Evolutionary conservation across 2,113 vertebrate genomes (phyloP).

Genomic region (Chaenogobius annularis): DNA sequence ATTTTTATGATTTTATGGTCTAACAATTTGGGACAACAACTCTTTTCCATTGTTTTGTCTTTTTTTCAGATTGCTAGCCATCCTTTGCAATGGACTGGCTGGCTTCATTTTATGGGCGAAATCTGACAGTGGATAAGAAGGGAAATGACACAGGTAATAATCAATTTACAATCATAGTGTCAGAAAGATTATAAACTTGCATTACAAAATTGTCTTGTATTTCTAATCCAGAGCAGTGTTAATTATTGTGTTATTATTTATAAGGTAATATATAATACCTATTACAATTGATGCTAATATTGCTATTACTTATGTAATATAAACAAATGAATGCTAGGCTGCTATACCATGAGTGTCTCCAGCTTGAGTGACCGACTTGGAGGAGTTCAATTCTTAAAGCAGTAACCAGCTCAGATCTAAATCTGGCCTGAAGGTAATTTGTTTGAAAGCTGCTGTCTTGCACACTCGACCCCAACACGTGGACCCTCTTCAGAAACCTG

Average conservation of each 20-base stretch:
- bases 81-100: constrained; percentile 12
- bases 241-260: background rate
- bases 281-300: background rate
- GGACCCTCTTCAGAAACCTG: constrained; percentile 10
- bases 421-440: constrained; percentile 61
- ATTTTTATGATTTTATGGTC: background rate
- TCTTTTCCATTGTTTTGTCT: constrained; percentile 15
- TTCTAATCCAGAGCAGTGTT: background rate
- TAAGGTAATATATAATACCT: background rate
- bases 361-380: constrained; percentile 46
- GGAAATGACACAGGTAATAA: constrained; percentile 39
- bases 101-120: constrained; percentile 11
- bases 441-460: constrained; percentile 53
- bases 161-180: background rate
- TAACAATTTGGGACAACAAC: background rate
- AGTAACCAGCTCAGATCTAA: constrained; percentile 74
- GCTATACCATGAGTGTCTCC: constrained; percentile 1
- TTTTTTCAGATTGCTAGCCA: constrained; percentile 7
- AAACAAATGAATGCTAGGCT: background rate
- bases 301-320: background rate
- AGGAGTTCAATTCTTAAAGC: constrained; percentile 63
- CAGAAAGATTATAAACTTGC: background rate
- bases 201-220: background rate
- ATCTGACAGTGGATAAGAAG: constrained; percentile 22
- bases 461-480: constrained; percentile 40